Percentiles rank a stretch among this genome's conserved stretches.
Evolutionary conservation across 1,140 invertebrate species (phyloP).

Genomic region (Anoplophora glabripennis): DNA sequence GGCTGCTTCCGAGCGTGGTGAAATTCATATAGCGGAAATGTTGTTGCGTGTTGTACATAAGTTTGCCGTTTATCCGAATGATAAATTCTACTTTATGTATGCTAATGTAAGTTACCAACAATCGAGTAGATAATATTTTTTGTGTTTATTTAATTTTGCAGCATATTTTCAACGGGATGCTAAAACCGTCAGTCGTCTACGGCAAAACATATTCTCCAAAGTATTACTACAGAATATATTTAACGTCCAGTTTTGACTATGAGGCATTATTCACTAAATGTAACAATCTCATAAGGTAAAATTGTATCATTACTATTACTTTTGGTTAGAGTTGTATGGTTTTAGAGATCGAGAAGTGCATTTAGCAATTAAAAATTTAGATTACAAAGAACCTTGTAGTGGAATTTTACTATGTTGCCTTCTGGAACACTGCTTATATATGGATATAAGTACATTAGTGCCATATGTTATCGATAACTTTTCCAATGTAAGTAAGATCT

Average conservation of each 20-base stretch:
- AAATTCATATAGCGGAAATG: neutral
- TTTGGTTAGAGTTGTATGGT: neutral
- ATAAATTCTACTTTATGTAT: neutral
- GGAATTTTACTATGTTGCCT: constrained; percentile 20
- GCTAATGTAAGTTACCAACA: neutral
- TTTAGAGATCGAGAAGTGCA: constrained; percentile 16
- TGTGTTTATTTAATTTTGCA: constrained; percentile 9
- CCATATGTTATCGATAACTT: constrained; percentile 23
- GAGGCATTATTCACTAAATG: constrained; percentile 20
- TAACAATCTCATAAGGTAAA: constrained; percentile 22
- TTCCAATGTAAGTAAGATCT: constrained; percentile 12
- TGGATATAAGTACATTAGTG: constrained; percentile 19
- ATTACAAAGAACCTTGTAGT: constrained; percentile 21
- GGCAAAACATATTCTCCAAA: constrained; percentile 22
- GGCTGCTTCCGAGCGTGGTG: neutral
- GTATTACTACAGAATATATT: constrained; percentile 23
- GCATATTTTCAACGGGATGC: constrained; percentile 25
- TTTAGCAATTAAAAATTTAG: constrained; percentile 19
- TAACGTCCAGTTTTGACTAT: constrained; percentile 28
- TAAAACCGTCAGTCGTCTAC: constrained; percentile 12
- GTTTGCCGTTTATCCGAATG: neutral
- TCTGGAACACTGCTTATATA: constrained; percentile 24
- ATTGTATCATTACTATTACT: neutral
- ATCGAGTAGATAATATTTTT: neutral
- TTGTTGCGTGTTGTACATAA: neutral